These are phyloP conservation scores for Salmo trutta DNA, from an alignment of 2,797 vertebrate species.

Conservation along the genomic window DNA sequence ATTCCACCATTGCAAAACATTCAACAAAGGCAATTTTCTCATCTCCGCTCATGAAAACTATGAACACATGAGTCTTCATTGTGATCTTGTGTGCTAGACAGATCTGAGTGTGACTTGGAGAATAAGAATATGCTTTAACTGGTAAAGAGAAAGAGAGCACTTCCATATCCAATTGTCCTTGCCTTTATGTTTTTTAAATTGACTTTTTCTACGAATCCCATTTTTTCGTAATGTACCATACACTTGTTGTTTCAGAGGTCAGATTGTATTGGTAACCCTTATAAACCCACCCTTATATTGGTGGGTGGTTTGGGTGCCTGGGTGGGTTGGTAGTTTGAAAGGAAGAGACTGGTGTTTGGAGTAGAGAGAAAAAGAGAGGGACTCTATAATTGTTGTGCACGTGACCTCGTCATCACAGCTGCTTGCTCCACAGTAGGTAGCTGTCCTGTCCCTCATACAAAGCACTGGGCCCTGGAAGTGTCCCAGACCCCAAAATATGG, in stretches of 20 bases:
- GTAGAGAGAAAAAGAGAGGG: constrained; percentile 28
- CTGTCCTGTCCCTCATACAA: constrained; percentile 65
- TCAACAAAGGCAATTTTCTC: no score
- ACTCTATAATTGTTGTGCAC: constrained; percentile 62
- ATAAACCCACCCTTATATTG: neutral
- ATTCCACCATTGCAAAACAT: no score
- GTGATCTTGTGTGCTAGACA: no score
- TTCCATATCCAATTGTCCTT: neutral
- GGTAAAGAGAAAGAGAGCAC: no score
- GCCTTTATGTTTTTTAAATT: neutral
- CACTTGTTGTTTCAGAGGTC: neutral
- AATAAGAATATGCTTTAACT: neutral
- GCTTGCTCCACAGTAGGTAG: constrained; percentile 62
- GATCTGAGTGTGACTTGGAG: neutral
- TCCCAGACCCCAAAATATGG: constrained; percentile 45
- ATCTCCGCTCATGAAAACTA: no score
- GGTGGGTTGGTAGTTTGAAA: neutral
- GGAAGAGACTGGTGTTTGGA: neutral
- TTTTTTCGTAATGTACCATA: neutral
- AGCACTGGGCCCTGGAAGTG: constrained; percentile 45
- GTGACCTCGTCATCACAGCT: constrained; percentile 77
- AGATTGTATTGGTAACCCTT: neutral
- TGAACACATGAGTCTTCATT: no score
- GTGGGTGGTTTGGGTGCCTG: neutral
- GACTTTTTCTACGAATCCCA: neutral